Base-by-base conservation (phyloP, 2,888 invertebrate genomes). In the Hypsopygia costalis region DNA sequence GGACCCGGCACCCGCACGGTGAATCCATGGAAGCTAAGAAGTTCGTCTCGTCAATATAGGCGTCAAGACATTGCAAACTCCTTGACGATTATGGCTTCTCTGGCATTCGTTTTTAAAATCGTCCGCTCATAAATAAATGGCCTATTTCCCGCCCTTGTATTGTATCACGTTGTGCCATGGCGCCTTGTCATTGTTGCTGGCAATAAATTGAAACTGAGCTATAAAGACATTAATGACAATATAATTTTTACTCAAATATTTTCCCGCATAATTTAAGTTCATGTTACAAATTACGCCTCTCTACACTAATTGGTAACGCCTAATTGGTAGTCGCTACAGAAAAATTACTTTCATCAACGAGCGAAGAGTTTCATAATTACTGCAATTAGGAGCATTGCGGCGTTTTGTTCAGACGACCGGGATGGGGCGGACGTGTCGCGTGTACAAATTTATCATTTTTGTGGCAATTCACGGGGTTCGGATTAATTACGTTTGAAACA, bases 301-400 rank as follows among this genome's bases (percentile, higher is more conserved):
- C 59, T 63, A 58, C 60, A 67, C 73, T 79, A 81, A 82, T 81
- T 79, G 77, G 76, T 73, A 68, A 74, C 70, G 66, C 71, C 73
- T 82, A 83, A 83, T 79, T 81, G 79, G 80, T 77, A 77, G 79
- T 78, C 80, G 70, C 80, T 69, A 69, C 77, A 78, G 76, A 81
- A 81, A 82, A 85, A 86, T 83, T 77, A 75, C 81, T 83, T 79
- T 75, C 81, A 83, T 85, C 79, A 81, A 69, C 74, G 75, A 71
- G 76, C 76, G 78, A 85, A 82, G 85, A 81, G 82, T 83, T 81
- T 74, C 80, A 79, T 80, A 81, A 82, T 82, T 75, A 76, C 76
- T 63, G 79, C 74, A 79, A 82, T 81, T 81, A 82, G 71, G 78
- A 69, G 58, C 66, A 69, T 68, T 65, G 71, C 69, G 64, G 68